Conservation (phyloP, 1,140 invertebrate genomes). For the Propsilocerus akamusi region DNA sequence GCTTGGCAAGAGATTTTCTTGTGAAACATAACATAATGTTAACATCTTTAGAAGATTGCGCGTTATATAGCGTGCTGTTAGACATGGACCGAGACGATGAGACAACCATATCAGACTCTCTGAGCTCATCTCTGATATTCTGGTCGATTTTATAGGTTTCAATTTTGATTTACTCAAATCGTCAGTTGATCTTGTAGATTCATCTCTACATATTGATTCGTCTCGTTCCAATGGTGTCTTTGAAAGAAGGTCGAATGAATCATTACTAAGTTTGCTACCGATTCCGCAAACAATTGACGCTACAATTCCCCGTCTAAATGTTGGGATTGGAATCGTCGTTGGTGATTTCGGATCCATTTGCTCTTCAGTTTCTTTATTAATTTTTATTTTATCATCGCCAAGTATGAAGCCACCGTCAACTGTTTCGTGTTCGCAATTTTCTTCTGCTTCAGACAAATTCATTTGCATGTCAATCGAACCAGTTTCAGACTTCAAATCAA, state of each 20-base stretch:
- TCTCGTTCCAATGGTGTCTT: slow-evolving; percentile 11
- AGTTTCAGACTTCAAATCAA: slow-evolving; percentile 15
- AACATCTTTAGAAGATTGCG: slow-evolving; percentile 85
- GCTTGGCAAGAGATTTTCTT: slow-evolving; percentile 46
- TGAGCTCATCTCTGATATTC: slow-evolving; percentile 72
- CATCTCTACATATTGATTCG: slow-evolving; percentile 2
- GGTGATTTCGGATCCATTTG: slow-evolving; percentile 27
- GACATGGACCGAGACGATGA: slow-evolving; percentile 82
- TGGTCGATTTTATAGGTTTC: background rate
- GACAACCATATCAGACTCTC: slow-evolving; percentile 85
- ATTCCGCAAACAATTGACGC: slow-evolving; percentile 39
- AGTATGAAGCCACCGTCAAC: slow-evolving; percentile 10
- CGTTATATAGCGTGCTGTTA: slow-evolving; percentile 78
- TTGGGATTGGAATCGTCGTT: slow-evolving; percentile 35
- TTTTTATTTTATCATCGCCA: slow-evolving; percentile 12
- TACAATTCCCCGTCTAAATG: slow-evolving; percentile 25
- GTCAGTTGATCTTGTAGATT: background rate
- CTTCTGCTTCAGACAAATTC: slow-evolving; percentile 24
- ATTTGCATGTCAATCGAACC: slow-evolving; percentile 24
- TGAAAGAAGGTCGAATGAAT: slow-evolving; percentile 20
- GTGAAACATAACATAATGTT: slow-evolving; percentile 78
- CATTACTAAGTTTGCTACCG: slow-evolving; percentile 31
- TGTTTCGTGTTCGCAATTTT: slow-evolving; percentile 17
- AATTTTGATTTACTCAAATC: slow-evolving; percentile 6
- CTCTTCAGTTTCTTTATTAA: slow-evolving; percentile 12